These are phyloP conservation scores for Zeugodacus cucurbitae DNA, from an alignment of 1,140 invertebrate species.

Conservation along the genomic window DNA sequence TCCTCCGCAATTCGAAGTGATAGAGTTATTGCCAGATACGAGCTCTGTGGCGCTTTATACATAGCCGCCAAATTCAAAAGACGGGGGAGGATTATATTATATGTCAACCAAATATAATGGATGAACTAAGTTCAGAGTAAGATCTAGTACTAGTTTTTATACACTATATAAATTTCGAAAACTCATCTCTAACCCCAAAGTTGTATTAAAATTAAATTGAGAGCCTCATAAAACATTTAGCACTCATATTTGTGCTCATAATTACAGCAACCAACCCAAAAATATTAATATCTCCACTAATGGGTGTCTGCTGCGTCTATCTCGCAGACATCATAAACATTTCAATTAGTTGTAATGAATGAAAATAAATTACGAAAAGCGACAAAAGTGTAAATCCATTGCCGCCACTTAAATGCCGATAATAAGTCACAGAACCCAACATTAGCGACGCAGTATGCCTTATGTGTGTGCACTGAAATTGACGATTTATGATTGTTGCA, in stretches of 20 bases:
- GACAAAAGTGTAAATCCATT: neutral
- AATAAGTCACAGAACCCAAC: neutral
- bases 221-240: neutral
- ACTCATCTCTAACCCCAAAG: no score
- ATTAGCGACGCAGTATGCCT: neutral
- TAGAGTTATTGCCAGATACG: no score
- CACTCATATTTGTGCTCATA: neutral
- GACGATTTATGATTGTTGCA: neutral
- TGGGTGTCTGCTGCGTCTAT: neutral
- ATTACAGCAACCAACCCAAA: neutral
- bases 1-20: no score
- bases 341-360: neutral
- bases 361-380: neutral
- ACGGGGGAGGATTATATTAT: no score
- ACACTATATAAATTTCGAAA: no score
- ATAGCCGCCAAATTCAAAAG: no score
- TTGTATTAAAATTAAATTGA: no score
- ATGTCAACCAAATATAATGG: no score
- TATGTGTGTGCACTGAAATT: neutral
- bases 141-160: no score
- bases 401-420: neutral
- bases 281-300: neutral
- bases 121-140: no score
- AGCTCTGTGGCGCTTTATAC: no score
- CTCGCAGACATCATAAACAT: neutral